A percentile compares a stretch with the other conserved stretches of the same genome.
These are phyloP conservation scores for Onthophagus sagittarius DNA, from an alignment of 2,888 invertebrate genomes.

Conservation along the genomic window DNA sequence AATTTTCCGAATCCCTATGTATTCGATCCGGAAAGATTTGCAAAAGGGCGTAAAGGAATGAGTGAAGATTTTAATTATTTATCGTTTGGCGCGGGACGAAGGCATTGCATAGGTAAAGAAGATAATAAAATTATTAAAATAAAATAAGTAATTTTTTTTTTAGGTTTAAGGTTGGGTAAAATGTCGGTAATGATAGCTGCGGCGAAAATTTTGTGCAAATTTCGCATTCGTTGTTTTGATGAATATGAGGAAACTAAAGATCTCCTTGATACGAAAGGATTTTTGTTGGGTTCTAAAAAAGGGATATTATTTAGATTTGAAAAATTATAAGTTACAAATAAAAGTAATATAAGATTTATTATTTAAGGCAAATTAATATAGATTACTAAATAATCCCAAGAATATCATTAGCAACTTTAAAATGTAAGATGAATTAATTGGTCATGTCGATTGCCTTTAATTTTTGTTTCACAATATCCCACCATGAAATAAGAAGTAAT, in stretches of 20 bases:
- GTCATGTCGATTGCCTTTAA: no score
- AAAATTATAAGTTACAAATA: background rate
- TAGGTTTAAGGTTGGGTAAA: conserved; percentile 34
- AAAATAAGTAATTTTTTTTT: conserved; percentile 11
- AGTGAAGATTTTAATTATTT: conserved; percentile 31
- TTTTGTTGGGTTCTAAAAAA: conserved; percentile 25
- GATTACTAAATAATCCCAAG: no score
- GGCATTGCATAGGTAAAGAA: conserved; percentile 37
- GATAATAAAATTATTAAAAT: background rate
- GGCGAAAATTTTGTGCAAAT: conserved; percentile 29
- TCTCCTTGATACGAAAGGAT: conserved; percentile 18
- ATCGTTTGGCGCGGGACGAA: conserved; percentile 36
- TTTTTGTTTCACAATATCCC: no score
- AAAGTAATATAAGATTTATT: no score
- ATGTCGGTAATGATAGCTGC: conserved; percentile 30
- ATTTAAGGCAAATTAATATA: no score
- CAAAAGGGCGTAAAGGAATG: conserved; percentile 29
- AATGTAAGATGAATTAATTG: no score
- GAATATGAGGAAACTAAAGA: conserved; percentile 1
- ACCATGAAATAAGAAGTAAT: no score
- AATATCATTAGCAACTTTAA: no score
- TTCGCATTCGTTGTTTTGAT: conserved; percentile 23
- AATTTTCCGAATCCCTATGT: conserved; percentile 37
- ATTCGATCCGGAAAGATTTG: conserved; percentile 37
- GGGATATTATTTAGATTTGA: background rate